phyloP scores from a whole-genome alignment of 2,888 invertebrate species.

The Seira ritae region DNA sequence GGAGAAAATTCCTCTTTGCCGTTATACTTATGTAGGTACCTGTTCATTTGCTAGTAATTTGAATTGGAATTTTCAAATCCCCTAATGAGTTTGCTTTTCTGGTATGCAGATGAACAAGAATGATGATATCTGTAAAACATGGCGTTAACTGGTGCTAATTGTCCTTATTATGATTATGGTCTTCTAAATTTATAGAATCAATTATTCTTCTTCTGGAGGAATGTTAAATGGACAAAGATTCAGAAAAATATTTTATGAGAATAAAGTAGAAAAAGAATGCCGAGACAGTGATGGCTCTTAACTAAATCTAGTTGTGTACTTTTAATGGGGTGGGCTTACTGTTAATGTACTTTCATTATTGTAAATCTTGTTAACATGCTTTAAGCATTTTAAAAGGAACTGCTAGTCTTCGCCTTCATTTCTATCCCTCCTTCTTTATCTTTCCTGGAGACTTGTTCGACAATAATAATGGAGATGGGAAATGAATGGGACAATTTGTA shows the following conservation, averaged over 20 bases:
- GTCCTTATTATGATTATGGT: not conserved
- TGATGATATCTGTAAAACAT: not conserved
- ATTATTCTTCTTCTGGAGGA: not conserved
- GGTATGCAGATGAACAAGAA: not conserved
- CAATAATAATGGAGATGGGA: too few relatives aligned
- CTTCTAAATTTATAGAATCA: not conserved
- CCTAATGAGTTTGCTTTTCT: not conserved
- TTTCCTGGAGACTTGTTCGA: too few relatives aligned
- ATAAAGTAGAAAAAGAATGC: not conserved
- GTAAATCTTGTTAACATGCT: conserved; percentile 59
- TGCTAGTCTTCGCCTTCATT: not conserved
- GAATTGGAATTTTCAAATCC: not conserved
- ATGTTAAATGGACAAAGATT: not conserved
- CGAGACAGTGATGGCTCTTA: too few relatives aligned
- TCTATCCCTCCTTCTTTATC: too few relatives aligned
- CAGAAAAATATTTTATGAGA: not conserved
- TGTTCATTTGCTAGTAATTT: not conserved
- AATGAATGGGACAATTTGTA: too few relatives aligned
- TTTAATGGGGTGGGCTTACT: conserved; percentile 39
- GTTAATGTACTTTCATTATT: conserved; percentile 44
- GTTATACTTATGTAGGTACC: not conserved
- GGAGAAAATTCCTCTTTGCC: not conserved
- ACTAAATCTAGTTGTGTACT: too few relatives aligned
- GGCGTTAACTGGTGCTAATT: not conserved
- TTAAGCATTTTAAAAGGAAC: conserved; percentile 44